Base-by-base conservation (phyloP, 2,888 invertebrate genomes). In the Napeogenes inachia region DNA sequence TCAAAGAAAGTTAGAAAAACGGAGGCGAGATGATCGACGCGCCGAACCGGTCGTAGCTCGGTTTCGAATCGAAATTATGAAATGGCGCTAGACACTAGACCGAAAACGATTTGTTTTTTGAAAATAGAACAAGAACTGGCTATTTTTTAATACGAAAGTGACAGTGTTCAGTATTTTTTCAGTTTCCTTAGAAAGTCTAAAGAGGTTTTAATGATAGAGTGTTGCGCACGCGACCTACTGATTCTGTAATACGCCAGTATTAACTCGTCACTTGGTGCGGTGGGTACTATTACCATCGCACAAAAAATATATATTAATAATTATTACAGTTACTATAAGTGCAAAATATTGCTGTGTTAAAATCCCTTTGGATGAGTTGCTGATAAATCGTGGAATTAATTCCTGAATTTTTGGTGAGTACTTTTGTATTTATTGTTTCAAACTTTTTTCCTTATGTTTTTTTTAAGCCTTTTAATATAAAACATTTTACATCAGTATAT, bases 1-100 rank as follows among this genome's bases (percentile, higher is more conserved):
- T 87, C 88, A 76, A 89, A 88, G 89, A 89, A 89, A 89, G 89
- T 87, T 87, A 79, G 82, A 84, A 86, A 85, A 85, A 84, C 79
- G 76, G 75, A 74, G 72, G 71, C 77, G 76, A 79, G 81, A 85
- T 80, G 81, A 77, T 80, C 80, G 79, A 80, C 60, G 55, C 76
- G 55, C 76, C 76, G 75, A 85, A 86, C 86, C 83, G 83, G 85
- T 82, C 74, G 70, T 62, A 56, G 67, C 63, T 60, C 70, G 67
- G 62, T 66, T 69, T 71, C 60, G 58, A 47, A 68, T 66, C 64
- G 65, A 67, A 67, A 72, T 67, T 67, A 65, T 66, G 69, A 64
- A 65, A 68, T 50, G 50, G 21, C 50, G 42, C 42, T 30, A 50
- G 50, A 30, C 30, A 10, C 50, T 42, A 42, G 8, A 42, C 42